Evolutionary conservation across 2,113 vertebrate species (phyloP).

Genomic region (Nothocercus nigrocapillus): DNA sequence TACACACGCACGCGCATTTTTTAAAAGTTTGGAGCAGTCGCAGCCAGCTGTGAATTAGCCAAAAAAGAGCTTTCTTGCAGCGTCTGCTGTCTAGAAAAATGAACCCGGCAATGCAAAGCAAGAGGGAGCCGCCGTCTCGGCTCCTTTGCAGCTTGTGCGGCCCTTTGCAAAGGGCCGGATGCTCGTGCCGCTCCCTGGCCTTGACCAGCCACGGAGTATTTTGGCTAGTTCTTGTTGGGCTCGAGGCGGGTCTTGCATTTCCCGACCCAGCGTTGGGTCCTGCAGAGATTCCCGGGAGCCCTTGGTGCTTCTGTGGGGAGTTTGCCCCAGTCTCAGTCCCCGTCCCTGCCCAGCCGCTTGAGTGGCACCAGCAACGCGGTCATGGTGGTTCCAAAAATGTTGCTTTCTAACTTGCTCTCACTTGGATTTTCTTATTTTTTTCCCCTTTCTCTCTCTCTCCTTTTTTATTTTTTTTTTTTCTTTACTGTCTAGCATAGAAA

Average conservation of each 20-base stretch:
- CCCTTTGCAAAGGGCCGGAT: neutral
- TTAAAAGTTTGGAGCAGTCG: neutral
- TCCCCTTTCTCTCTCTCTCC: too few species aligned
- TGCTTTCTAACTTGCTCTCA: constrained; percentile 21
- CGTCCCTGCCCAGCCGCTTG: neutral
- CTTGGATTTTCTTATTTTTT: neutral
- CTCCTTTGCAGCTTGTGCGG: too few species aligned
- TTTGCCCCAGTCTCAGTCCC: neutral
- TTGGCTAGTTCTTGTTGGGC: neutral
- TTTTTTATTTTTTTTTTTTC: neutral
- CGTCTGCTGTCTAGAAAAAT: fast-evolving
- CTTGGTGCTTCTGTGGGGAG: neutral
- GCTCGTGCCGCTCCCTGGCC: too few species aligned
- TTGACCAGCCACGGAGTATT: neutral
- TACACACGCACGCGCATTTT: neutral
- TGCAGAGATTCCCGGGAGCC: neutral
- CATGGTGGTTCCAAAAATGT: neutral
- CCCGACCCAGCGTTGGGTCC: too few species aligned
- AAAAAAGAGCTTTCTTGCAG: neutral
- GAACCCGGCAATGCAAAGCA: neutral
- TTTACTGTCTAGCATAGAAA: constrained; percentile 2
- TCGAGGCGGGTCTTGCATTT: neutral
- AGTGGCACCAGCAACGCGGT: neutral
- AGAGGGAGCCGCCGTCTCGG: neutral
- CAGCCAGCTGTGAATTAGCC: fast-evolving